Base-by-base conservation (phyloP, 2,113 vertebrate species). In the Synchiropus splendidus region DNA sequence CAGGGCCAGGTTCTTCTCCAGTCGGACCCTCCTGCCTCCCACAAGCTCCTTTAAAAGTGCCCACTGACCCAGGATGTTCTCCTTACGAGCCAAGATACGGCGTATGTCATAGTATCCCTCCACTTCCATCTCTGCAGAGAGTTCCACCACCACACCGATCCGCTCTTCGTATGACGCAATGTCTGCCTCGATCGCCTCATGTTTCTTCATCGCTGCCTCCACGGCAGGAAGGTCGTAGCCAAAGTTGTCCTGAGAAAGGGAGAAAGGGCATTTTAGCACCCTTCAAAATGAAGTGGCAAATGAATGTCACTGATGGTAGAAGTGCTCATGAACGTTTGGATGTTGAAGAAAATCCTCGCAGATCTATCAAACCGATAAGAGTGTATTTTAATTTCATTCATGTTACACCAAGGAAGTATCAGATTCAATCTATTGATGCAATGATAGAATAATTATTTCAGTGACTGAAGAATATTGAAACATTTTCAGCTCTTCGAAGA, bases 201-300 rank as follows among this genome's bases (percentile, higher is more conserved):
- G 93, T 45, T 98, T 98, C 83, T 98, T 96, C 94, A 96, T 98
- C 21, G 93, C 91, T 0, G 93, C 92, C 72, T 96, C 94, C 27
- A 95, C 94, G 0, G 93, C 93, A 0, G 93, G 92, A 1, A 96
- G 86, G 78, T 97, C 94, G 0, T 95, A 97, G 39, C 94, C 93
- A 0, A 96, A 97, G 71, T 96, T 98, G 70, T 98, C 94, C 94
- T 97, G 21, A 17, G 13, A 12, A 13, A 14, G 34, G 9, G 36
- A 2, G 9, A 18, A 47, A 13, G 12, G 13, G 2, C 14, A 14
- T 13, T 30, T 30, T 21, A n/a, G 21, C 12, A 42, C 14, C 2
- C 10, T 15, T 42, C 4, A 27, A 27, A 27, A 5, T 27, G 4
- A 27, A 5, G 4, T 27, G 21, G 8, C 21, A 27, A 27, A 27